Base-by-base conservation (phyloP, 1,140 invertebrate species). In the Sycophila sp. region DNA sequence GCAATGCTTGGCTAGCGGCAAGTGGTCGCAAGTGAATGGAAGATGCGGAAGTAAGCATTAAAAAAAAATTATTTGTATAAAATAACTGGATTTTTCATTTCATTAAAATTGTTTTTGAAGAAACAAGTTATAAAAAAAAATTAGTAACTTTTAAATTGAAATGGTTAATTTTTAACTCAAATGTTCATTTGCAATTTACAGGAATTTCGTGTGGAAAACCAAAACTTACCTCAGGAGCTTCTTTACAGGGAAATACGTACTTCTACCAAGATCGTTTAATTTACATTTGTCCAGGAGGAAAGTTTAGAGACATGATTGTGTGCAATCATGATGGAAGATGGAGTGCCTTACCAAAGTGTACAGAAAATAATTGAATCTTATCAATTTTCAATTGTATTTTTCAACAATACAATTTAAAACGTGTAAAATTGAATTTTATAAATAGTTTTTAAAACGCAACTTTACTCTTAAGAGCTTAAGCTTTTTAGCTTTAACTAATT, bases 21-120 rank as follows among this genome's bases (percentile, higher is more conserved):
- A 81, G 24, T 92, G 91, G 91, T 87, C 87, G 2, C 74, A 76
- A 69, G 84, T 89, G 15, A 75, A 75, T 32, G 89, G 89, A 63
- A 82, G 80, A 78, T 92, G 91, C 76, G 76, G 83, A 24, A 84
- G 88, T 89, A 80, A 83, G 84, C n/a, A n/a, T n/a, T n/a, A n/a
- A n/a, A n/a, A n/a, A n/a, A n/a, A n/a, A n/a, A n/a, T n/a, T n/a
- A n/a, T n/a, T n/a, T n/a, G n/a, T n/a, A n/a, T n/a, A n/a, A n/a
- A n/a, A n/a, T n/a, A n/a, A n/a, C n/a, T n/a, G n/a, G n/a, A n/a
- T n/a, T n/a, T n/a, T n/a, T n/a, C n/a, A n/a, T n/a, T n/a, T n/a
- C n/a, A n/a, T n/a, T n/a, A n/a, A n/a, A n/a, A n/a, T n/a, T n/a
- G n/a, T n/a, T n/a, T n/a, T n/a, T n/a, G n/a, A n/a, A n/a, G n/a